Evolutionary conservation across 2,113 vertebrate species (phyloP).

Genomic region (Crypturellus undulatus): DNA sequence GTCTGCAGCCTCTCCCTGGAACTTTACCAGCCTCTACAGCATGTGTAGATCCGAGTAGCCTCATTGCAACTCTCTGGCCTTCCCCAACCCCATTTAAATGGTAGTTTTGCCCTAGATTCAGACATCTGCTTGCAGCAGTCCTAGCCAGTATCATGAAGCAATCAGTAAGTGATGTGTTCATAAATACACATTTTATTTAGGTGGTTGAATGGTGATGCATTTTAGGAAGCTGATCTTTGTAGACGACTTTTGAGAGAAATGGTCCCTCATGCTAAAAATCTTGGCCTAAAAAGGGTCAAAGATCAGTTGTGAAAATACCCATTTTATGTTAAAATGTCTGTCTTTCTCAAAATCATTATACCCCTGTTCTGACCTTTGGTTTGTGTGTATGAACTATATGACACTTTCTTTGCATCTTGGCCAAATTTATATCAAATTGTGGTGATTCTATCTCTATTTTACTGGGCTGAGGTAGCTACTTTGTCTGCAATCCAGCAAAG

Average conservation of each 20-base stretch:
- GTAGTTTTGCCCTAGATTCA: neutral
- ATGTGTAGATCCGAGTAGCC: neutral
- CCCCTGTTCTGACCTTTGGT: neutral
- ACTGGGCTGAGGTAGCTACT: neutral
- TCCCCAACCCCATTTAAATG: neutral
- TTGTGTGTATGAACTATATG: neutral
- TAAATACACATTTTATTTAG: neutral
- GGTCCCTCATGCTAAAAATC: neutral
- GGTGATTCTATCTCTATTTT: neutral
- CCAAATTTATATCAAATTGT: neutral
- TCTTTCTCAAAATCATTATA: neutral
- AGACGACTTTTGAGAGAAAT: neutral
- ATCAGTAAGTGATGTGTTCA: neutral
- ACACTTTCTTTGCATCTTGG: neutral
- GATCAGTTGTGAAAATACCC: neutral
- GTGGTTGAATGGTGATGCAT: neutral
- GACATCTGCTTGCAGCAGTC: neutral
- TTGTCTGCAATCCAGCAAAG: neutral
- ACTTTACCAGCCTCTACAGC: no score
- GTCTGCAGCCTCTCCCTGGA: neutral
- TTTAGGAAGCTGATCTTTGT: neutral
- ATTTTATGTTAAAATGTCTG: neutral
- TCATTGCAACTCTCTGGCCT: neutral
- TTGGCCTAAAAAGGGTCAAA: neutral
- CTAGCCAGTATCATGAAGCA: neutral